Base-by-base conservation (phyloP, 1,140 invertebrate species). In the Doryteuthis pealeii region DNA sequence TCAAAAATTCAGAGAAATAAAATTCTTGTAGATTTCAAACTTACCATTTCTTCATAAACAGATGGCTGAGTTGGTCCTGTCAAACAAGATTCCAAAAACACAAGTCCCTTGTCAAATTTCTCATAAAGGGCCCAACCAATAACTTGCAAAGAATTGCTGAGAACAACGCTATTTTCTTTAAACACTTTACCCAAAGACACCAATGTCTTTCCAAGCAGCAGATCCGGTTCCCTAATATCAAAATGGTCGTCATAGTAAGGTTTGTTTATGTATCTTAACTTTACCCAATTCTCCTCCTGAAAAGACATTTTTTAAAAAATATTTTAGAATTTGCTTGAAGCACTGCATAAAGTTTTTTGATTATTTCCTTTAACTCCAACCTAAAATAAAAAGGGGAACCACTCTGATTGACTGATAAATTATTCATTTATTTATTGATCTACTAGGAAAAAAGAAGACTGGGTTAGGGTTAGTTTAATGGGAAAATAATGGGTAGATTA, bases 171-270 rank as follows among this genome's bases (percentile, higher is more conserved):
- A 32, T 76, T 74, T 28, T 75, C 14, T 28, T 62, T 10, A 28
- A 76, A 43, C 14, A 62, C 31, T 66, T 78, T 76, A 6, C 79
- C 79, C 0, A 84, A 54, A 62, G 76, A 73, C 31, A 76, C 72
- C 30, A 85, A 72, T 14, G 84, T 83, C 65, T 85, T 85, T 0
- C 84, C 84, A 30, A 84, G 78, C 18, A 83, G 73, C 49, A 83
- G 81, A 33, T 76, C 75, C 66, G 84, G 78, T 69, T 82, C 80
- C 70, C 79, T 78, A 32, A 85, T 84, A 74, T 84, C 82, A 80
- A 85, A 83, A 72, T 85, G 84, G 72, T 85, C 84, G 73, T 85
- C 84, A 76, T 85, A 85, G 35, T 77, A 77, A 10, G 81, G 82
- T 35, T 73, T 75, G 14, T 72, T n/a, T 32, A 85, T 80, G 54